Base-by-base conservation (phyloP, 2,888 invertebrate genomes). In the Diploptera punctata region DNA sequence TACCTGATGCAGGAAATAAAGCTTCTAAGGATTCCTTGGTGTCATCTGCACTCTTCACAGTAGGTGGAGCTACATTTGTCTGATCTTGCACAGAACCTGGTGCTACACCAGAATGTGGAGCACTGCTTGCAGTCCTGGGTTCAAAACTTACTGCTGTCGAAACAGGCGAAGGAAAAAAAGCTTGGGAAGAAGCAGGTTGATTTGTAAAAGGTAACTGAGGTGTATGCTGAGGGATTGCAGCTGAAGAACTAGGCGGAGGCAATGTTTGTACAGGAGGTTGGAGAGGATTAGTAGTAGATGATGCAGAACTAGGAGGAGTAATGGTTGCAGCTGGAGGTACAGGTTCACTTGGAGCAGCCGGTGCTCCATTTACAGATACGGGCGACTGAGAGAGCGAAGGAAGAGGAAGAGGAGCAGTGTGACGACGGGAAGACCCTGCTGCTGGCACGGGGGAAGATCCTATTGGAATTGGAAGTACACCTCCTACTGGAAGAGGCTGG, bases 1-100 rank as follows among this genome's bases (percentile, higher is more conserved):
- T 78, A 84, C 84, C 83, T 76, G 90, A 86, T 74, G 87, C 85
- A 79, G 90, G 89, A 79, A 91, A 91, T 67, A 91, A 82, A 76
- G 86, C 88, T 77, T 89, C 89, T 75, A 89, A 19, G 2, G 74
- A 65, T 24, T 72, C 71, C 24, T 44, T 72, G 33, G 47, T 57
- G 13, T 61, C 24, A 38, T 47, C 65, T 10, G 62, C 16, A 31
- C 31, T 38, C 38, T 29, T 65, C 9, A 52, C 44, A n/a, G 60
- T 13, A 47, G 61, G 44, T 61, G 65, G 16, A 5, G 31, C 4
- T 5, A 31, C 31, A 21, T 26, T 69, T 0, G 49, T 18, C 29
- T 26, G 43, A 19, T 49, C 70, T 57, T 31, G 38, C 0, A 38
- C 33, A 68, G 68, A 38, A 54, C 3, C 57, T 65, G 65, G 33